Base-by-base conservation (phyloP, 2,113 vertebrate species). In the Pheucticus melanocephalus region DNA sequence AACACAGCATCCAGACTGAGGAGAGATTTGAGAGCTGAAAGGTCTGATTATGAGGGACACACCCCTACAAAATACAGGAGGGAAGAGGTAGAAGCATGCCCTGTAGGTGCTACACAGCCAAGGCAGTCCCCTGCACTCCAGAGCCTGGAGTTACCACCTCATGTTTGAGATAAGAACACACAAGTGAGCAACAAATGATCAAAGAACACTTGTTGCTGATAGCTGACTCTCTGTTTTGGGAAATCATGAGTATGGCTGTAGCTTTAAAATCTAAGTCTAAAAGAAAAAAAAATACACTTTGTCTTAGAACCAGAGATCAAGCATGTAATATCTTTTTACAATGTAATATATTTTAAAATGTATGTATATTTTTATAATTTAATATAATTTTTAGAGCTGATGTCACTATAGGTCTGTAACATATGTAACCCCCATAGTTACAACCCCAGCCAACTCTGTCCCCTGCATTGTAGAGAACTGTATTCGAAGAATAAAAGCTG, bases 181-280 rank as follows among this genome's bases (percentile, higher is more conserved):
- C 6, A 83, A 69, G 12, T 0, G 0, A 76, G 15, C 4, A n/a
- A 13, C 15, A 72, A 91, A 72, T 0, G 1, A 48, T 51, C 56
- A 56, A 40, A 70, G 42, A 82, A 33, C 9, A 25, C 11, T 30
- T 50, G 53, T 30, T 50, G 53, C 22, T 85, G 7, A 25, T 42
- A 64, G 69, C 48, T 61, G 66, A 63, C n/a, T 37, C 50, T 75
- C 30, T 54, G 7, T 28, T 75, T 48, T 72, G 37, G 17, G 22
- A 73, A 82, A 31, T 40, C n/a, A 48, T 3, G 6, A 22, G 22
- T 56, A 75, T 47, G 48, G 28, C 16, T 37, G 31, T 65, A 66
- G 40, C 12, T 88, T 82, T 61, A 66, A 48, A 73, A 86, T 31
- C 51, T 14, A 83, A 73, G 2, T 35, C 39, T 56, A 45, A 80